Evolutionary conservation across 1,140 invertebrate species (phyloP).

Genomic region (Arion vulgaris): DNA sequence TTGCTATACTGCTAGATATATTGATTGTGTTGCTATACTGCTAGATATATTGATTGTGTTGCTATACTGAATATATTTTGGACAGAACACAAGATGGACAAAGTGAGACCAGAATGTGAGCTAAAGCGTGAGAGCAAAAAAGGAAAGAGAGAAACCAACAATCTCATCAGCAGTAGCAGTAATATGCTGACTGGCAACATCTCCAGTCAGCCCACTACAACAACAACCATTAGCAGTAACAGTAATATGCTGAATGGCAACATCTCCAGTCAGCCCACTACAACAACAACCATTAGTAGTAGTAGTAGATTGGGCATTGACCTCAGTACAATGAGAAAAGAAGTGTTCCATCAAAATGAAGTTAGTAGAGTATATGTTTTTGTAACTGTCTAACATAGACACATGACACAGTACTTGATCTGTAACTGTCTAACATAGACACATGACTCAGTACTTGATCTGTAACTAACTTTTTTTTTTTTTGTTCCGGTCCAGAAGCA

Average conservation of each 20-base stretch:
- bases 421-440: no score
- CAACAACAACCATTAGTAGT: constrained; percentile 45
- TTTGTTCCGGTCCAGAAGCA: no score
- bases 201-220: neutral
- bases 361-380: constrained; percentile 4
- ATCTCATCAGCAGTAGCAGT: neutral
- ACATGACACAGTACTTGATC: no score
- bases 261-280: neutral
- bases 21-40: neutral
- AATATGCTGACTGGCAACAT: neutral
- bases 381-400: no score
- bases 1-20: no score
- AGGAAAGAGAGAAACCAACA: constrained; percentile 1
- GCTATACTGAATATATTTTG: neutral
- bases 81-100: constrained; percentile 51
- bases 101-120: constrained; percentile 52
- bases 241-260: neutral
- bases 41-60: neutral
- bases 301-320: constrained; percentile 54
- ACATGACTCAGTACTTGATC: no score
- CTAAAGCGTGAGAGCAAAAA: constrained; percentile 44
- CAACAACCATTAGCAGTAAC: neutral
- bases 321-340: constrained; percentile 64
- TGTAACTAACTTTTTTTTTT: no score
- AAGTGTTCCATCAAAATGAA: constrained; percentile 70